Base-by-base conservation (phyloP, 92 coral and sea anemone genomes). In the Galaxea fascicularis region DNA sequence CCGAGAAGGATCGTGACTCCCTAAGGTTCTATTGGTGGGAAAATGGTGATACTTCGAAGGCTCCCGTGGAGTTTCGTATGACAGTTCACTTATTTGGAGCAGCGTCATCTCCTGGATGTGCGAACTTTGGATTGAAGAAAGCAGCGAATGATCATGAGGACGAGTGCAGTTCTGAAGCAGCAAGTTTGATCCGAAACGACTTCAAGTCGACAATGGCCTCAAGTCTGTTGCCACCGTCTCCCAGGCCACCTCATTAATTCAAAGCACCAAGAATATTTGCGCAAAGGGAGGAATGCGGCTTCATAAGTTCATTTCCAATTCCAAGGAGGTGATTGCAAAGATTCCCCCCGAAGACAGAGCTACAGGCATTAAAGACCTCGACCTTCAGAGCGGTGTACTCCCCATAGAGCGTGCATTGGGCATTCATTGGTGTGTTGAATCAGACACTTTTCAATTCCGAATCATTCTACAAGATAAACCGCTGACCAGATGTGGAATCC, bases 321-420 rank as follows among this genome's bases (percentile, higher is more conserved):
- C 76, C 0, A 89, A 44, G 47, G 86, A 89, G 30, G 92, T 89
- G 7, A 77, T 89, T 17, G 74, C 46, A 18, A 49, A 31, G 60
- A 56, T 87, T 44, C 46, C 74, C 25, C 28, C 58, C 10, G 77
- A 87, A 6, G 88, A 88, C 21, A 71, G 88, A 26, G 80, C 84
- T 7, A 76, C 66, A 18, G 83, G 67, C 20, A 9, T 82, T 15
- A 88, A 74, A 69, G 74, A 88, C 54, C 79, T 88, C 7, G 59
- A 83, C 59, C 78, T 82, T 1, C 65, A 60, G 26, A 66, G 63
- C 20, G 84, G 74, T 75, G 54, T 5, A 35, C 71, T 88, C 18
- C 88, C 91, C 20, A 25, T 89, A 18, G 92, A 89, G 58, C 49
- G 89, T 39, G 92, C 92, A 39, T 29, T 89, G 8, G 92, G 92